Evolutionary conservation across 2,113 vertebrate species (phyloP), one percentile per base, ranked within the genome.

Genomic region (Trochalopteron elliotii): DNA sequence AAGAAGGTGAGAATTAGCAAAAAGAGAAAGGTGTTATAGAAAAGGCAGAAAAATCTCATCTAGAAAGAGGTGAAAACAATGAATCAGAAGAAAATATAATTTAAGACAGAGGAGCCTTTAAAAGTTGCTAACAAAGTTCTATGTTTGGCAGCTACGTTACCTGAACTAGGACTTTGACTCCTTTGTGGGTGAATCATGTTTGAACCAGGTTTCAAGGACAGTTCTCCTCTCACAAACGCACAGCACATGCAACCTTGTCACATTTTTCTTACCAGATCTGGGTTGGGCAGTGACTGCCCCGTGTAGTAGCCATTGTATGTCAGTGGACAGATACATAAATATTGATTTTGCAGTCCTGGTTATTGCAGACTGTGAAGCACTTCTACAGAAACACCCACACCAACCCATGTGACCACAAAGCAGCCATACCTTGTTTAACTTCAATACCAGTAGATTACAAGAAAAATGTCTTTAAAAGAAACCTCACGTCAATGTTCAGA

Each of bases 131-230:
- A 80, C 83, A 59, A 85, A 93, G 35, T 65, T 96, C 67, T 76
- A 70, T 71, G 53, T 86, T 94, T 96, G 93, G 92, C 85, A 96
- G 90, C 93, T 90, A 80, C 56, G 15, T 91, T 68, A 86, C 85
- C 93, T 93, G 75, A 97, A 95, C 90, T 77, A 85, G 95, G 94
- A 97, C 95, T 97, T 95, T 96, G 96, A 93, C 70, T 97, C 90
- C 83, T 96, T 49, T 86, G 92, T 83, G 90, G 68, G 59, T 90
- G 92, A 96, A 86, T 85, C 83, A 63, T 85, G 75, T 92, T 95
- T 94, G 87, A 96, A 94, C 78, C 92, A 67, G 75, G 85, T 94
- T 95, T 96, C 96, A 97, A 96, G 93, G 95, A 74, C 95, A 93
- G 75, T 40, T 91, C 90, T 76, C 9, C 64, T 89, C 65, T 94